A percentile compares a stretch with the other conserved stretches of the same genome.
Conservation (phyloP, 2,797 vertebrate species). For the Sebastes elongatus region DNA sequence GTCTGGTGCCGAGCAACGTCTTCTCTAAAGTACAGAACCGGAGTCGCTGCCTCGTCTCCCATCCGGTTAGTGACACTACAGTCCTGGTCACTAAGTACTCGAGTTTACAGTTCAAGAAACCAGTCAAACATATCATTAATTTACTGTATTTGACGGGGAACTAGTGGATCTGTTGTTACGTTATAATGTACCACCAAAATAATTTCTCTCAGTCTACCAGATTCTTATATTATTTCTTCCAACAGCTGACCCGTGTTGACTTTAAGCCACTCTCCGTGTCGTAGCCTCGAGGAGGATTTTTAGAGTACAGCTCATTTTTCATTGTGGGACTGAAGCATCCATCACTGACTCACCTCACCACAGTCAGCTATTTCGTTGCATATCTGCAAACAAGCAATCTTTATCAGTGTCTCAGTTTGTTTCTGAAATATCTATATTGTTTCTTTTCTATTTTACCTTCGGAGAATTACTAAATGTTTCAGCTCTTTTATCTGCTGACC, state of each 20-base stretch:
- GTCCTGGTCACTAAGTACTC: too few relatives aligned
- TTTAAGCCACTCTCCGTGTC: too few relatives aligned
- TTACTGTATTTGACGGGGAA: neutral
- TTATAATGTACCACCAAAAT: too few relatives aligned
- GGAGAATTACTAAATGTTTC: neutral
- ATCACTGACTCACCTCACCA: neutral
- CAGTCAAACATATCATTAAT: neutral
- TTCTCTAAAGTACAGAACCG: constrained; percentile 87
- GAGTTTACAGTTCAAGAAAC: neutral
- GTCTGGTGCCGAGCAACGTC: constrained; percentile 90
- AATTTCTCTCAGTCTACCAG: too few relatives aligned
- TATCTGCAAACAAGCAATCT: neutral
- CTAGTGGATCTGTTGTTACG: neutral
- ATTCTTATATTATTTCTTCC: too few relatives aligned
- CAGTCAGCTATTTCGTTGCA: neutral
- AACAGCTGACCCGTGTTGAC: too few relatives aligned
- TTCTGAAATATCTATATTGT: neutral
- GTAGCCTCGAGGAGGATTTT: too few relatives aligned
- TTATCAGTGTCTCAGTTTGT: neutral
- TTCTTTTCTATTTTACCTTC: neutral
- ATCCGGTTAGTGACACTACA: constrained; percentile 85
- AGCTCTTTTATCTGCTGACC: neutral
- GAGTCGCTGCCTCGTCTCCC: constrained; percentile 92
- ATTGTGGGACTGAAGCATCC: too few relatives aligned
- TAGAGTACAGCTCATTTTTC: too few relatives aligned